A percentile compares a stretch with the other conserved stretches of the same genome.
Conservation (phyloP, 2,888 invertebrate genomes). For the Plebejus argus region DNA sequence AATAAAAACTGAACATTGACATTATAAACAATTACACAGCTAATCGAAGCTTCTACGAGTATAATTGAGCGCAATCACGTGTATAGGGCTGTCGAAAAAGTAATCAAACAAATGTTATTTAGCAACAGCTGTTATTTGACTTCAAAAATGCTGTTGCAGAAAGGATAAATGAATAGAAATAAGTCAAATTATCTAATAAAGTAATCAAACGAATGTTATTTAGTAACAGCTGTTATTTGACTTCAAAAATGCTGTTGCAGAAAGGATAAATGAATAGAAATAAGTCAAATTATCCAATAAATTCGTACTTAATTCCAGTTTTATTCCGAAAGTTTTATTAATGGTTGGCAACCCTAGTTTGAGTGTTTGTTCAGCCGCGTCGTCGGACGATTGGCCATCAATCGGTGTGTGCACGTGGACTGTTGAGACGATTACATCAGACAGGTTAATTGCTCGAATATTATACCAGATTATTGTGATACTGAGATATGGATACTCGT, state of each 20-base stretch:
- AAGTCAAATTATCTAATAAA: background rate
- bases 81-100: background rate
- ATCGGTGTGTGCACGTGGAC: background rate
- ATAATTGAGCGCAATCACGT: constrained; percentile 25
- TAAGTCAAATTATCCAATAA: too few relatives aligned
- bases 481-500: background rate
- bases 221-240: too few relatives aligned
- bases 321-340: background rate
- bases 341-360: background rate
- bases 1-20: constrained; percentile 18
- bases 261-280: too few relatives aligned
- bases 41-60: constrained; percentile 24
- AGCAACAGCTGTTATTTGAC: background rate
- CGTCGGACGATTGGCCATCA: constrained; percentile 8
- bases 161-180: background rate
- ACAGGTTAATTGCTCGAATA: constrained; percentile 19
- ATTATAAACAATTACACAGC: constrained; percentile 28
- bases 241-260: too few relatives aligned
- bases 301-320: background rate
- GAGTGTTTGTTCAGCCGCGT: constrained; percentile 12
- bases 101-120: background rate
- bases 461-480: background rate
- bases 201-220: too few relatives aligned
- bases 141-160: background rate
- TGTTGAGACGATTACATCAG: constrained; percentile 20